Percentiles rank a stretch among this genome's conserved stretches.
Evolutionary conservation across 2,113 vertebrate species (phyloP).

Genomic region (Todiramphus saurophagus): DNA sequence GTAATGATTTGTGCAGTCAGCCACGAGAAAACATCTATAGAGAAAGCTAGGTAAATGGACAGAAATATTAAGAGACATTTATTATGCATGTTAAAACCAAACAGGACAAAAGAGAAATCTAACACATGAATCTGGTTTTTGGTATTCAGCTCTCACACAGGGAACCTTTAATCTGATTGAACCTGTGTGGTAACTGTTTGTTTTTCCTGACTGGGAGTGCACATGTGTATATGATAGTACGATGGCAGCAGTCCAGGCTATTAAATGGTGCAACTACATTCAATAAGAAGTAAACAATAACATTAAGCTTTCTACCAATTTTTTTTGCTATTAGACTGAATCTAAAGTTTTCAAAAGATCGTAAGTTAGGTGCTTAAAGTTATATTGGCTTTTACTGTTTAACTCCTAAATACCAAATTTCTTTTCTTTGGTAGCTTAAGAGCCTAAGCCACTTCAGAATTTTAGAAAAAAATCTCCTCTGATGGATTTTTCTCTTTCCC

Average conservation of each 20-base stretch:
- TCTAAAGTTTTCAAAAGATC: slow-evolving; percentile 1
- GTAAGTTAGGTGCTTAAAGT: background rate
- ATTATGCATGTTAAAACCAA: slow-evolving; percentile 17
- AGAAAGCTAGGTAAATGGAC: background rate
- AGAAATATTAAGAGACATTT: slow-evolving; percentile 16
- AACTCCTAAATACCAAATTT: background rate
- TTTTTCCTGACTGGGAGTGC: slow-evolving; percentile 42
- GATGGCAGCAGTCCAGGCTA: slow-evolving; percentile 51
- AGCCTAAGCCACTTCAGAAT: background rate
- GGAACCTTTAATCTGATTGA: slow-evolving; percentile 53
- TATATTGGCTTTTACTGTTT: background rate
- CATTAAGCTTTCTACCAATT: background rate
- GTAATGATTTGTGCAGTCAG: background rate
- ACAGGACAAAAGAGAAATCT: background rate
- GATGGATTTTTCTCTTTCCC: background rate
- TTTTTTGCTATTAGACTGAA: slow-evolving; percentile 12
- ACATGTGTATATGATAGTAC: background rate
- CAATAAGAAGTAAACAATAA: slow-evolving; percentile 28
- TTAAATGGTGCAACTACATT: slow-evolving; percentile 34
- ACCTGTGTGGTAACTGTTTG: slow-evolving; percentile 39
- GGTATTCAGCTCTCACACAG: slow-evolving; percentile 42
- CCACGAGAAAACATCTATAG: background rate
- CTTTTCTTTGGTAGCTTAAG: background rate
- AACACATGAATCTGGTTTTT: slow-evolving; percentile 24
- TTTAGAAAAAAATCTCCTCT: background rate